phyloP scores from a whole-genome alignment of 2,113 vertebrate genomes.

The Syngnathus floridae region DNA sequence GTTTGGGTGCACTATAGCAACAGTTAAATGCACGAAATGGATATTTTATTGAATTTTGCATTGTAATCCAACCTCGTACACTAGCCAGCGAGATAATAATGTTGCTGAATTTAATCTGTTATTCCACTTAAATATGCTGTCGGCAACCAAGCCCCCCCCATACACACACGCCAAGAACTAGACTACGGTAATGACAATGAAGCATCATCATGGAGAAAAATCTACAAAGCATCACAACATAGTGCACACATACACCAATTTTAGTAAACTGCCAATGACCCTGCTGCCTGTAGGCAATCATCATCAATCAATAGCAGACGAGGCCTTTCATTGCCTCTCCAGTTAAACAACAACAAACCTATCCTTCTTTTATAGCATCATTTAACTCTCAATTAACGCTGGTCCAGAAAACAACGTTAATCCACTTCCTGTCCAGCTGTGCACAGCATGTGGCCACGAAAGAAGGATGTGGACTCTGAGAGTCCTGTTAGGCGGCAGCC shows the following conservation, averaged over 20 bases:
- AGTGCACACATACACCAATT: constrained; percentile 11
- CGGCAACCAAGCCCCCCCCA: neutral
- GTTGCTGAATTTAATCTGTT: neutral
- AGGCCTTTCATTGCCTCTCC: constrained; percentile 29
- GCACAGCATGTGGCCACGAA: constrained; percentile 50
- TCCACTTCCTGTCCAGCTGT: constrained; percentile 61
- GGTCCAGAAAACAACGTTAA: constrained; percentile 46
- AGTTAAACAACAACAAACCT: constrained; percentile 40
- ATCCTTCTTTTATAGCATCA: constrained; percentile 31
- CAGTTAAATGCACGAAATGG: constrained; percentile 10
- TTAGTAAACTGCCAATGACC: constrained; percentile 28
- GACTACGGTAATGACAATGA: neutral
- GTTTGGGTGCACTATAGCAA: neutral
- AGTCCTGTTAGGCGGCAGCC: constrained; percentile 19
- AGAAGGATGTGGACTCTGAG: constrained; percentile 30
- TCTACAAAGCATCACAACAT: neutral
- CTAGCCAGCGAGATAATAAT: neutral
- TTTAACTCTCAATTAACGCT: constrained; percentile 46
- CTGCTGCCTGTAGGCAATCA: constrained; percentile 11
- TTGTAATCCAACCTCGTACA: neutral
- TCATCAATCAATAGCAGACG: constrained; percentile 21
- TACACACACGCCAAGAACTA: neutral
- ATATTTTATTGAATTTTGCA: neutral
- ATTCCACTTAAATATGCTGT: neutral
- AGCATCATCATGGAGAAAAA: neutral